Evolutionary conservation across 2,797 vertebrate genomes (phyloP), one percentile per base, ranked within the genome.

Genomic region (Chromis chromis): DNA sequence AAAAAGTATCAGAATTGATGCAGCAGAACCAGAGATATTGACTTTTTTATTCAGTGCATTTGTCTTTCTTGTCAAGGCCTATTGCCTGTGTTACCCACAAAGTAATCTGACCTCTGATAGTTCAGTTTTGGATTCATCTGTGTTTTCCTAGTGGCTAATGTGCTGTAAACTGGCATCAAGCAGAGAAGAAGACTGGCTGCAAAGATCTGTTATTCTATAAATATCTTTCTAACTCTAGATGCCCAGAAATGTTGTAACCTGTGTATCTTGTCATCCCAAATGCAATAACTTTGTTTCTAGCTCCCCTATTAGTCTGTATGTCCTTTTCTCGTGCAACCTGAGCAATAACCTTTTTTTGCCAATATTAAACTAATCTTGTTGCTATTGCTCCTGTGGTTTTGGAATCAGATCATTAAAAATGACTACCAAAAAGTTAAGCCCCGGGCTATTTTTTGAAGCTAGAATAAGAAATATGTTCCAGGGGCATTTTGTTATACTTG

Each of bases 21-120:
- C 31, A 48, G n/a, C 21, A 57, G 27, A 76, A 65, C 1, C 31
- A 17, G 44, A 75, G 12, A 61, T 33, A 52, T 27, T 5, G 2
- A 1, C 14, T 27, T 42, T 27, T 16, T 66, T 36, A 42, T 57
- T 50, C 7, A 8, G 14, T 3, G 3, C 27, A 48, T 63, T 75
- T 13, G 50, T 60, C 16, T 69, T 39, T 14, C 9, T 53, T 53
- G 19, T 50, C 19, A 14, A 33, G 48, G 16, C 3, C 53, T 46
- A 56, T 22, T 13, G n/a, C 9, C 44, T 25, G 52, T 3, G 28
- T 42, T 33, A 54, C 24, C 46, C 25, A 42, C 9, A 56, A 57
- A 14, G 22, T 19, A 49, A 10, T 42, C 40, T 42, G 40, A 42
- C 16, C 14, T 17, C 40, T 17, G n/a, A 49, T 4, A 22, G n/a